Evolutionary conservation across 2,888 invertebrate species (phyloP), one percentile per base, ranked within the genome.

Genomic region (Carpatolechia fugitivella): DNA sequence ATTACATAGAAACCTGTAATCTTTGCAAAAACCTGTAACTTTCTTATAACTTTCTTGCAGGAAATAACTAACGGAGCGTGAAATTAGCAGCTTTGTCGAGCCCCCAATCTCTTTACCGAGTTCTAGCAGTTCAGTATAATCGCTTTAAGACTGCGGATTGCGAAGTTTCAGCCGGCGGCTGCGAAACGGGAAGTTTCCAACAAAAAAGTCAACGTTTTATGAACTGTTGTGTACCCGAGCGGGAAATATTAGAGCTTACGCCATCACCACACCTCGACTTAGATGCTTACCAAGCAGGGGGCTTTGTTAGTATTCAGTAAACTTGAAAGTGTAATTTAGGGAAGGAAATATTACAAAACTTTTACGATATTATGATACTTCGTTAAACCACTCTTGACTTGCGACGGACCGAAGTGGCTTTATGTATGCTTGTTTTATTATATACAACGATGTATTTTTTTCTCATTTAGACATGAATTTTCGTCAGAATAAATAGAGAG

Each of bases 51-150:
- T 66, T 61, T n/a, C 44, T 51, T 44, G 41, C 50, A 52, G 51
- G 53, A 53, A 54, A 55, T 52, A 38, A 48, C 44, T 54, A 64
- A 62, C 60, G 47, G 59, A 59, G 56, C 61, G 59, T 31, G 51
- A 59, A 62, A 63, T 64, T 59, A 63, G 61, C 52, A 56, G 53
- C 56, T 56, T 56, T 56, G 47, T 56, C 56, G 56, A 35, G 52
- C 50, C 54, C 54, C 56, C 57, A 58, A 56, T 59, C 61, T 58
- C 57, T 57, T 60, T 54, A 57, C 48, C 47, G 48, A 61, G 56
- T 58, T 62, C 51, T 58, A 54, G 50, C 53, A 33, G 48, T 54
- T 54, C 52, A 8, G 41, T 52, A 56, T 54, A 59, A 56, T 54
- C 54, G 52, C 49, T 59, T 58, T 52, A 56, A 54, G 56, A 31